Base-by-base conservation (phyloP, 2,888 invertebrate genomes). In the Cryptocephalus primarius region DNA sequence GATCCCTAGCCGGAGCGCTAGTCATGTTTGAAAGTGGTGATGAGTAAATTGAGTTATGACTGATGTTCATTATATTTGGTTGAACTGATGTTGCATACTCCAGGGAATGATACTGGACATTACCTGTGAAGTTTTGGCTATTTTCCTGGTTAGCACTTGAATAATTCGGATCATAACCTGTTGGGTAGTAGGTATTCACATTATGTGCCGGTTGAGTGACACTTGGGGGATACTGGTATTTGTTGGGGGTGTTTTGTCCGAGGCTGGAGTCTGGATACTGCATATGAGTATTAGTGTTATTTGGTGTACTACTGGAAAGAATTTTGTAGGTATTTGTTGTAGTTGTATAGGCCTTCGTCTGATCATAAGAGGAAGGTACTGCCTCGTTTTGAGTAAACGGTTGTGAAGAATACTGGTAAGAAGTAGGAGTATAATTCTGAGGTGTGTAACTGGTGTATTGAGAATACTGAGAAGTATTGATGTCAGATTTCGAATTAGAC, bases 41-140 rank as follows among this genome's bases (percentile, higher is more conserved):
- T 1, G 62, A 59, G 43, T 61, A 62, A 1, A 56, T 59, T 9
- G 57, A 48, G 46, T 48, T 53, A 14, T 50, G 45, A 43, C 48
- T 54, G 39, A 46, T 48, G 22, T 48, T 55, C 6, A 36, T 32
- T 34, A 32, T 38, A 43, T 54, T 51, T 1, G 57, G 52, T 22
- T 51, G 55, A 1, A 62, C 62, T 3, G 60, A 61, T 8, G 60
- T 55, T 8, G 60, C 55, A 44, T 62, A 61, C 44, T 61, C 55
- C 22, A 55, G 48, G 4, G 57, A 53, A 43, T 59, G 58, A 40
- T 60, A 60, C 45, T 58, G 55, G 22, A 44, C 46, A 9, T 50
- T 43, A 9, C 44, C 45, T 4, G 40, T 33, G 32, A 43, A 36
- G 2, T 14, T 36, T 13, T 40, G 40, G 10, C 11, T 34, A 40